These are phyloP conservation scores for Channa striata DNA, from an alignment of 2,797 vertebrate genomes.

Conservation along the genomic window DNA sequence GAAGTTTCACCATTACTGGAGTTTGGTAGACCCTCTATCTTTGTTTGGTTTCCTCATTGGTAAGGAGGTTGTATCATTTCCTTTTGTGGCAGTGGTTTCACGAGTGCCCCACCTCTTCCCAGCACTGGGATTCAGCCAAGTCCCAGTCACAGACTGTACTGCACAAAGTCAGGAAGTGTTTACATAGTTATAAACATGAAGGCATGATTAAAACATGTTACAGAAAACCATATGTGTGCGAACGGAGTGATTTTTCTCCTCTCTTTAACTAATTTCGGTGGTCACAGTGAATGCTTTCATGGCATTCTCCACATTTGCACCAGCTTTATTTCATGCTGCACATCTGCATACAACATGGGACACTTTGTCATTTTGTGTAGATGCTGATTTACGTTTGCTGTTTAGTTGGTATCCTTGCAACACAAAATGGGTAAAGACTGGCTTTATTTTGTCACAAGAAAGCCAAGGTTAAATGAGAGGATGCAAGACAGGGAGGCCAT, in stretches of 20 bases:
- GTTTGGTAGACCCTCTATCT: conserved; percentile 36
- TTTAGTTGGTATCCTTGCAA: conserved; percentile 14
- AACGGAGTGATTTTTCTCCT: background rate
- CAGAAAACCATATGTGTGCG: conserved; percentile 14
- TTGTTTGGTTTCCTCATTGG: conserved; percentile 39
- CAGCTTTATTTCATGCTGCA: conserved; percentile 6
- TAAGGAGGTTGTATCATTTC: conserved; percentile 56
- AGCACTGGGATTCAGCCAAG: conserved; percentile 54
- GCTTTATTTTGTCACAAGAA: conserved; percentile 28
- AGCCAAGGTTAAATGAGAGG: conserved; percentile 14
- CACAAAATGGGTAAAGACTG: conserved; percentile 26
- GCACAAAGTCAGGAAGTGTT: conserved; percentile 55
- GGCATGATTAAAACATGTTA: conserved; percentile 61
- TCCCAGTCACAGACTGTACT: conserved; percentile 46
- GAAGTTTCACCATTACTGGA: conserved; percentile 27
- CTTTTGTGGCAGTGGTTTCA: conserved; percentile 65
- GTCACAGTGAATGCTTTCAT: conserved; percentile 10
- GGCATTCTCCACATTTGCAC: conserved; percentile 2
- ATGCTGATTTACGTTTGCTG: conserved; percentile 23
- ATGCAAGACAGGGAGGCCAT: background rate
- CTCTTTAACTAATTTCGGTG: conserved; percentile 14
- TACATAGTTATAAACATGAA: conserved; percentile 63
- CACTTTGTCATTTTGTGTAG: conserved; percentile 12
- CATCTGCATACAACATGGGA: conserved; percentile 21
- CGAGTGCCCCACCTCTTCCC: conserved; percentile 39